A percentile compares a stretch with the other conserved stretches of the same genome.
phyloP scores from a whole-genome alignment of 2,113 vertebrate genomes.

The Chloroceryle aenea region DNA sequence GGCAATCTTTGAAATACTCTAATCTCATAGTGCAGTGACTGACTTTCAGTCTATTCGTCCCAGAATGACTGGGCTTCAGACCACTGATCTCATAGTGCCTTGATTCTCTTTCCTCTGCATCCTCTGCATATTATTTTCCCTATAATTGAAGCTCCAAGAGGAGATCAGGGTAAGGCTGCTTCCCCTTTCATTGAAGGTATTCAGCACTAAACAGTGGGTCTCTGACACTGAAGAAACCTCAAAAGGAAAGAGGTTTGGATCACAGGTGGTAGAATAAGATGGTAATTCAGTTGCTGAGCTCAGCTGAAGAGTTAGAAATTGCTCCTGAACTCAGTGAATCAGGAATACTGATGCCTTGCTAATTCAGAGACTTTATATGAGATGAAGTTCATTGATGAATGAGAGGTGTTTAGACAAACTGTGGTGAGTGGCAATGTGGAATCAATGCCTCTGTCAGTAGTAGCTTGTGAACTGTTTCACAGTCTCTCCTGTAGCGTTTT shows the following conservation, averaged over 20 bases:
- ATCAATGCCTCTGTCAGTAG: neutral
- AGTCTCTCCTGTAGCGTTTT: slow-evolving; percentile 2
- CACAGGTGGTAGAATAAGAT: neutral
- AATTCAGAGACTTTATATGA: neutral
- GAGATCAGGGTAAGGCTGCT: neutral
- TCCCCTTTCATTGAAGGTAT: neutral
- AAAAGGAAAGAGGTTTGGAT: neutral
- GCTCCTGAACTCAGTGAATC: neutral
- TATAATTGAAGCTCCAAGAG: neutral
- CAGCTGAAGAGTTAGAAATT: neutral
- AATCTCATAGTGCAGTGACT: neutral
- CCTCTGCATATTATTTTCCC: neutral
- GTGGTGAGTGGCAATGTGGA: neutral
- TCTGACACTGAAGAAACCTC: neutral
- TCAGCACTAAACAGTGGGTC: neutral
- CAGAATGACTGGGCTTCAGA: neutral
- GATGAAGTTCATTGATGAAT: neutral
- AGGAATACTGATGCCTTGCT: neutral
- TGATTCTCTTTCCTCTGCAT: neutral
- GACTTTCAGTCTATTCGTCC: neutral
- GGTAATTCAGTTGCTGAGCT: neutral
- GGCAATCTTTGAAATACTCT: neutral
- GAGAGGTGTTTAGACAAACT: neutral
- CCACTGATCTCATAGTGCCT: neutral
- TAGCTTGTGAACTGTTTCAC: slow-evolving; percentile 4